Evolutionary conservation across 2,113 vertebrate genomes (phyloP).

Genomic region (Microtus montanus): DNA sequence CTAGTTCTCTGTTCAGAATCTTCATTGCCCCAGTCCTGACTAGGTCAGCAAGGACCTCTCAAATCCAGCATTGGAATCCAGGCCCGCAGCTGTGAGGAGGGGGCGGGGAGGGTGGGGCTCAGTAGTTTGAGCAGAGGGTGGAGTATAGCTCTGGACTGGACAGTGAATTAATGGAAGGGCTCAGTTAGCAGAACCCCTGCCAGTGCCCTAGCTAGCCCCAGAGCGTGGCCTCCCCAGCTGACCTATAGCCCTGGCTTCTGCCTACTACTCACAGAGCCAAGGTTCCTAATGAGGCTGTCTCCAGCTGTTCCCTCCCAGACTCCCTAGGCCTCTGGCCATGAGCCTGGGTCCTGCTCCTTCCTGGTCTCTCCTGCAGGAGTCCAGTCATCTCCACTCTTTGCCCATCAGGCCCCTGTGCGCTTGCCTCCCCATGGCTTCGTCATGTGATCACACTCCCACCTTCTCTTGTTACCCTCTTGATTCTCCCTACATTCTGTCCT

Average conservation of each 20-base stretch:
- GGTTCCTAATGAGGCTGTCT: background rate
- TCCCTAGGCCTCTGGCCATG: background rate
- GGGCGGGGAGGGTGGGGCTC: accelerated
- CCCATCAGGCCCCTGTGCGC: background rate
- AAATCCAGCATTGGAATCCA: background rate
- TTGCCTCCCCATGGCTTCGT: background rate
- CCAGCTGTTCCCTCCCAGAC: background rate
- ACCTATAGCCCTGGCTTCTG: background rate
- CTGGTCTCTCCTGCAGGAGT: too few species aligned
- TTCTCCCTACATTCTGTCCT: background rate
- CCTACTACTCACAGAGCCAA: background rate
- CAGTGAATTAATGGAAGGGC: background rate
- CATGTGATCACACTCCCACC: background rate
- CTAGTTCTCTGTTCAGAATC: too few species aligned
- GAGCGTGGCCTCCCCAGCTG: background rate
- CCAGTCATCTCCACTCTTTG: accelerated
- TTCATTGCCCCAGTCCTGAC: background rate
- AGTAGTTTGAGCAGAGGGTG: background rate
- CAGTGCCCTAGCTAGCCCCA: background rate
- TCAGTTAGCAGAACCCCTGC: background rate
- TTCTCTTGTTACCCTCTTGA: background rate
- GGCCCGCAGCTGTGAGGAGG: background rate
- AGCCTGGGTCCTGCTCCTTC: background rate
- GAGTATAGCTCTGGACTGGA: background rate
- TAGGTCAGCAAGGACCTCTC: background rate